Evolutionary conservation across 2,113 vertebrate species (phyloP), one percentile per base, ranked within the genome.

Genomic region (Blennius ocellaris): DNA sequence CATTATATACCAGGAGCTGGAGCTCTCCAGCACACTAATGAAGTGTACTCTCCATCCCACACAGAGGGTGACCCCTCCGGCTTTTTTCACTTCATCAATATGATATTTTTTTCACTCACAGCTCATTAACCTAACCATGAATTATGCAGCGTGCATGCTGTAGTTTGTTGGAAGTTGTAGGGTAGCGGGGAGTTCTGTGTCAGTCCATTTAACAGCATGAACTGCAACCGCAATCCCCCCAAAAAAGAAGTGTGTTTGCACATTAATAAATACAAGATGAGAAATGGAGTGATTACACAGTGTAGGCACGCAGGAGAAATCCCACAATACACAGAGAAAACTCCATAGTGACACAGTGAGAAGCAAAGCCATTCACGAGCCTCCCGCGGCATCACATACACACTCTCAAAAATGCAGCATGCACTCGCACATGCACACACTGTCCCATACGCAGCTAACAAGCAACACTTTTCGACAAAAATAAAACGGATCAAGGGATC

Each of bases 41-140:
- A 72, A 87, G 64, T 64, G 50, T 57, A 51, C 64, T 56, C 53
- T 69, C 66, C 61, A 58, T 81, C 81, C 78, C 78, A 84, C 90
- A 80, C 58, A 68, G 71, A 82, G 51, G 54, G 59, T 88, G 78
- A 83, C 87, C 78, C 55, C 82, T 72, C 49, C 73, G 76, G 61
- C 58, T 68, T 37, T 51, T 39, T 56, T 69, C 78, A 21, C 55
- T 83, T 69, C 81, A 80, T 87, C 79, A 80, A 81, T 84, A 83
- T 82, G 30, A 86, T 76, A 77, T 85, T 70, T 84, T 84, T 74
- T 79, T 75, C 63, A 61, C 69, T 76, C 81, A 69, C 69, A 69
- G 77, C 84, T 91, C 78, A 86, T 90, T 81, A 90, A 70, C 62
- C 51, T 30, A 57, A 52, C 38, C 61, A 83, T 83, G 77, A 84